Conservation (phyloP, 92 coral and sea anemone genomes). For the Pocillopora meandrina region DNA sequence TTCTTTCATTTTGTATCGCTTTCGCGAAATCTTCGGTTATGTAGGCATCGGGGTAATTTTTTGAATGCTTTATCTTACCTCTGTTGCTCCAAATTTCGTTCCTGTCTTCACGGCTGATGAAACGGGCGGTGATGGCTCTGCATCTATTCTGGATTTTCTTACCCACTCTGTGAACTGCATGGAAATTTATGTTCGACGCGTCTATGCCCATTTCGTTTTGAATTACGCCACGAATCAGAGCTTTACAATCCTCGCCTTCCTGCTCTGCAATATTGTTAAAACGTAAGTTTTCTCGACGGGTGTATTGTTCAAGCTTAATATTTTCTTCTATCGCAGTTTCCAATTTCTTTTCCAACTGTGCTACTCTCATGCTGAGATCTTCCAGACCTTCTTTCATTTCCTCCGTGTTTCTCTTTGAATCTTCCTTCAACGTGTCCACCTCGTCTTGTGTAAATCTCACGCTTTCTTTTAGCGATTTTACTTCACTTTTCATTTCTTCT, state of each 20-base stretch:
- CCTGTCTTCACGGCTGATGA: conserved; percentile 24
- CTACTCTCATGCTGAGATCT: not conserved
- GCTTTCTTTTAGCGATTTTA: not conserved
- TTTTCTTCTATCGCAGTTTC: conserved; percentile 2
- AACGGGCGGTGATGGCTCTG: conserved; percentile 1
- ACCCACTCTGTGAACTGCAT: conserved; percentile 25
- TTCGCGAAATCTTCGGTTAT: no score
- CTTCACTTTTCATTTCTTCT: conserved; percentile 13
- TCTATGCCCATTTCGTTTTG: conserved; percentile 14
- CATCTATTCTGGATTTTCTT: conserved; percentile 15
- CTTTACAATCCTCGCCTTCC: not conserved
- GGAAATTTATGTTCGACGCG: conserved; percentile 10
- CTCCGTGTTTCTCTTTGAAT: not conserved
- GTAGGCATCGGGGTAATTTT: no score
- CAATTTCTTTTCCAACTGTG: conserved; percentile 3
- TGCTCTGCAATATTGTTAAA: not conserved
- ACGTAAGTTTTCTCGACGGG: conserved; percentile 2
- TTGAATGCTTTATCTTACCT: conserved; percentile 9
- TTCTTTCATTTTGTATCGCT: no score
- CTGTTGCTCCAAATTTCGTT: not conserved
- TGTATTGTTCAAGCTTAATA: conserved; percentile 15
- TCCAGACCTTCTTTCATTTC: conserved; percentile 11
- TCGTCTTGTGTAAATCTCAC: conserved; percentile 2
- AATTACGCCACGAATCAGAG: conserved; percentile 2
- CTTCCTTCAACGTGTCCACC: conserved; percentile 13